Evolutionary conservation across 1,140 invertebrate species (phyloP).

Genomic region (Papilio helenus): DNA sequence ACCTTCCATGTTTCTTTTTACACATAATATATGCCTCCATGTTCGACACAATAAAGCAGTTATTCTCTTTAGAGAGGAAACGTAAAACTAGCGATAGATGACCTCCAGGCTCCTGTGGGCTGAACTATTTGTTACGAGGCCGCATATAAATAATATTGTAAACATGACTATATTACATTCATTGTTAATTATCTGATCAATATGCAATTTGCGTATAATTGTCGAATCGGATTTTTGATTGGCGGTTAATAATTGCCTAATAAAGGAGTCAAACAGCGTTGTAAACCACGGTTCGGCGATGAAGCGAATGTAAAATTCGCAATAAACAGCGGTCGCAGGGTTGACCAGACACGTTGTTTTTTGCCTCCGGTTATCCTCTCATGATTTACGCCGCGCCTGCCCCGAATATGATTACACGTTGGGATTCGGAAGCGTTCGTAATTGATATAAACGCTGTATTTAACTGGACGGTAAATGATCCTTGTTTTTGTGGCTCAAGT

Average conservation of each 20-base stretch:
- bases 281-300: conserved; percentile 47
- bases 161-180: background rate
- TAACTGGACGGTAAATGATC: conserved; percentile 61
- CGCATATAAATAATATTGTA: background rate
- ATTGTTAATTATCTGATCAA: conserved; percentile 26
- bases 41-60: background rate
- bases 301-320: conserved; percentile 48
- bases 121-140: conserved; percentile 7
- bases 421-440: conserved; percentile 74
- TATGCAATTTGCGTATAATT: conserved; percentile 36
- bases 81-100: background rate
- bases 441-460: conserved; percentile 79
- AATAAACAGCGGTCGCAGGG: conserved; percentile 40
- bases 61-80: background rate
- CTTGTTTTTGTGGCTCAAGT: conserved; percentile 15
- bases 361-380: conserved; percentile 68
- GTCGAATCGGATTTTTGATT: conserved; percentile 37
- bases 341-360: conserved; percentile 67
- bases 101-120: conserved; percentile 11
- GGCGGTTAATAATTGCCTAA: conserved; percentile 40
- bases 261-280: conserved; percentile 36
- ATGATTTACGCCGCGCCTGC: conserved; percentile 78
- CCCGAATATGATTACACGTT: conserved; percentile 77
- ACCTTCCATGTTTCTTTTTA: background rate
- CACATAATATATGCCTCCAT: background rate